Evolutionary conservation across 2,113 vertebrate genomes (phyloP), one percentile per base, ranked within the genome.

Genomic region (Rhea americana): DNA sequence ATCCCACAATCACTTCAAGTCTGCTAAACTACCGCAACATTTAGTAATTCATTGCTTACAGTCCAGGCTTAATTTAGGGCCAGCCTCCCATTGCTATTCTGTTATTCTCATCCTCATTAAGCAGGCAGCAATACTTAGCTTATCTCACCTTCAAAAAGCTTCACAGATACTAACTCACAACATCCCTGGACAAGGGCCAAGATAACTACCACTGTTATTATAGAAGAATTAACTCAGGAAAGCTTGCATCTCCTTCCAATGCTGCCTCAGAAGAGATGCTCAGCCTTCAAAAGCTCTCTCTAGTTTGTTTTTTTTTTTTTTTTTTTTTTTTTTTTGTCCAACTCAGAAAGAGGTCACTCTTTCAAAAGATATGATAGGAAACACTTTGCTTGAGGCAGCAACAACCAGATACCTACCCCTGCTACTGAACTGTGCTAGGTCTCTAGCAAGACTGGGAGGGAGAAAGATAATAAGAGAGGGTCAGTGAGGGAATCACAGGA

Each of bases 61-160:
- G 62, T 55, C 24, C 50, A 32, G 65, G 30, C 79, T 90, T 75
- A 39, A 67, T 83, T 92, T 81, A 75, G 65, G 79, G 8, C 28
- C 48, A 75, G 41, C 59, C 76, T 90, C 91, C 53, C 47, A 13
- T 75, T 93, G 93, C 62, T 78, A 24, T 85, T 82, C 62, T 78
- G 21, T 85, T 82, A 43, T 70, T 95, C 87, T 92, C 92, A 88
- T 3, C 35, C 21, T 88, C 66, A 47, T 89, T 75, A 82, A 70
- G 79, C 65, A 93, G 87, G 25, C 73, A 88, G 93, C 85, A 91
- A 65, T 20, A 48, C 48, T 89, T 30, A 24, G 68, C 90, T 94
- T 74, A 89, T 75, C 62, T 15, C 6, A 30, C 19, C 90, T 93
- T 84, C 80, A 94, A 41, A 86, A 48, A 83, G 63, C 85, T 88